These are phyloP conservation scores for Gymnoscopelus microlampas DNA, from an alignment of 2,797 vertebrate genomes.

Conservation along the genomic window DNA sequence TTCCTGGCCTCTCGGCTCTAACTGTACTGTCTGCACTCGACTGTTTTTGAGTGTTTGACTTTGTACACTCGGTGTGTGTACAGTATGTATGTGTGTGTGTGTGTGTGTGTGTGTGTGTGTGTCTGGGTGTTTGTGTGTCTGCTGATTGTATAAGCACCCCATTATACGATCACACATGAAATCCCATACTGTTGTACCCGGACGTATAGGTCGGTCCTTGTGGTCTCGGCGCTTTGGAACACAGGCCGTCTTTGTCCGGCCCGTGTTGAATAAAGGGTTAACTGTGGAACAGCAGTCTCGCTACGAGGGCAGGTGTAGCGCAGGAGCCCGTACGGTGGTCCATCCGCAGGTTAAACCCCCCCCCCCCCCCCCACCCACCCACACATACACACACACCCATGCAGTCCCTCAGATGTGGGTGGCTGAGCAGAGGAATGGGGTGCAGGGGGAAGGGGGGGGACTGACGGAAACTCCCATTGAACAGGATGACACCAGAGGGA, in stretches of 20 bases:
- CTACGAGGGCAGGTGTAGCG: conserved; percentile 27
- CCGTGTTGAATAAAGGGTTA: conserved; percentile 22
- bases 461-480: conserved; percentile 12
- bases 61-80: conserved; percentile 22
- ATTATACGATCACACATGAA: not conserved
- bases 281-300: too few relatives aligned
- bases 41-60: conserved; percentile 4
- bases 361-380: not conserved
- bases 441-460: not conserved
- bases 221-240: not conserved
- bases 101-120: conserved; percentile 13
- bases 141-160: not conserved
- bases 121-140: not conserved
- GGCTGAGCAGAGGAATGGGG: conserved; percentile 38
- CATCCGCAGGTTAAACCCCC: conserved; percentile 2
- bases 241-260: conserved; percentile 18
- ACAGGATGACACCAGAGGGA: conserved; percentile 37
- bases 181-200: not conserved
- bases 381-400: not conserved
- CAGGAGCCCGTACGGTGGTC: conserved; percentile 5
- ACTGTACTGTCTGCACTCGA: conserved; percentile 15
- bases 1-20: conserved; percentile 69
- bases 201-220: not conserved
- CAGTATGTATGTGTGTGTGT: conserved; percentile 8
- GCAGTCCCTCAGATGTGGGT: conserved; percentile 37